Percentiles rank a stretch among this genome's conserved stretches.
These are phyloP conservation scores for Brenthis hecate DNA, from an alignment of 2,888 invertebrate species.

Conservation along the genomic window DNA sequence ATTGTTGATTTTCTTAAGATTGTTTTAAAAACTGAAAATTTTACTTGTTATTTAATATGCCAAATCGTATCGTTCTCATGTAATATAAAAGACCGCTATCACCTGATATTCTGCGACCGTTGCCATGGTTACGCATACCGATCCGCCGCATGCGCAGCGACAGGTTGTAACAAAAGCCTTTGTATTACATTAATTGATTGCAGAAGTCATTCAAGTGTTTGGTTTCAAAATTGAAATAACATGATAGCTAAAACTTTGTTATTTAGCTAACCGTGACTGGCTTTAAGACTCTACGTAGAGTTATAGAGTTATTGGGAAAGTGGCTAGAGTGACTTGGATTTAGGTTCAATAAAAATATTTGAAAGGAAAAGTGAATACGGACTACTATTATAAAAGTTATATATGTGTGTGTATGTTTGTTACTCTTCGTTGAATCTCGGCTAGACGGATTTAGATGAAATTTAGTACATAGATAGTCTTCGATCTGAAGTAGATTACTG, in stretches of 20 bases:
- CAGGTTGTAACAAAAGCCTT: conserved; percentile 74
- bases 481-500: too few relatives aligned
- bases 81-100: conserved; percentile 28
- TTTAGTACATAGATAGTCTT: too few relatives aligned
- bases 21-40: background rate
- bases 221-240: conserved; percentile 23
- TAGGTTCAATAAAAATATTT: too few relatives aligned
- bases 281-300: conserved; percentile 1
- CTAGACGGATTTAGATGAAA: too few relatives aligned
- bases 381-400: too few relatives aligned
- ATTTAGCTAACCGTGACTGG: conserved; percentile 16
- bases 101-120: conserved; percentile 46
- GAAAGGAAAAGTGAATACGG: too few relatives aligned
- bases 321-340: too few relatives aligned
- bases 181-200: conserved; percentile 41
- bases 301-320: background rate
- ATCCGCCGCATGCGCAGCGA: conserved; percentile 49
- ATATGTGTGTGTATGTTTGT: too few relatives aligned
- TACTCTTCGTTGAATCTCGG: too few relatives aligned
- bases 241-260: conserved; percentile 15
- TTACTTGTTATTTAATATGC: background rate
- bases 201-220: conserved; percentile 34
- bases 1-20: background rate
- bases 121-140: conserved; percentile 60
- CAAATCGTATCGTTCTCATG: conserved; percentile 17